phyloP scores from a whole-genome alignment of 2,113 vertebrate genomes.

The Gadus macrocephalus region DNA sequence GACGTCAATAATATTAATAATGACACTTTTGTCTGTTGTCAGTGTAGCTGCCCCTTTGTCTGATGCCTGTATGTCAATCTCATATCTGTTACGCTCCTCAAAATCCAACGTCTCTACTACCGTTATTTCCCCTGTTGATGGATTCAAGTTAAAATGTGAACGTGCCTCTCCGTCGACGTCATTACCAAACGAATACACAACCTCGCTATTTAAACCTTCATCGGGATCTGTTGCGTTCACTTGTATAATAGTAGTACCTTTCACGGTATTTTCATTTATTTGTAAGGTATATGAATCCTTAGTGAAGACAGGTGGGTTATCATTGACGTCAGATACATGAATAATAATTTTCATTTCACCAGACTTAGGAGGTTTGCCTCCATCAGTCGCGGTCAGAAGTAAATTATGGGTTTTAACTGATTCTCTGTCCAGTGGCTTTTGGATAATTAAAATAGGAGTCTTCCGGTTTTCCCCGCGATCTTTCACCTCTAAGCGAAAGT shows the following conservation, averaged over 20 bases:
- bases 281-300: constrained; percentile 45
- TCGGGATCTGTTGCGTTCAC: constrained; percentile 67
- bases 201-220: constrained; percentile 48
- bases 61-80: constrained; percentile 58
- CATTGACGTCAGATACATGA: constrained; percentile 57
- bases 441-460: constrained; percentile 46
- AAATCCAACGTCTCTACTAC: no score
- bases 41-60: constrained; percentile 39
- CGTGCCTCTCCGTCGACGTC: constrained; percentile 30
- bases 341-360: constrained; percentile 44
- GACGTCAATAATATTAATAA: constrained; percentile 46
- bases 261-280: constrained; percentile 50
- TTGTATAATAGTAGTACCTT: constrained; percentile 42
- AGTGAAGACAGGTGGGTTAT: constrained; percentile 54
- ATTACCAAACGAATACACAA: constrained; percentile 58
- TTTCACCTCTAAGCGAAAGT: constrained; percentile 57
- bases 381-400: constrained; percentile 58
- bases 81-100: constrained; percentile 45
- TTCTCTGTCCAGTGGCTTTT: constrained; percentile 59
- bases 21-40: constrained; percentile 33
- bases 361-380: constrained; percentile 50
- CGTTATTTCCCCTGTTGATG: constrained; percentile 51
- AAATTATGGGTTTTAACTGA: constrained; percentile 25
- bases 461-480: constrained; percentile 50
- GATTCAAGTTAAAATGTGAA: constrained; percentile 43